Base-by-base conservation (phyloP, 2,797 vertebrate species). In the Aplochiton taeniatus region DNA sequence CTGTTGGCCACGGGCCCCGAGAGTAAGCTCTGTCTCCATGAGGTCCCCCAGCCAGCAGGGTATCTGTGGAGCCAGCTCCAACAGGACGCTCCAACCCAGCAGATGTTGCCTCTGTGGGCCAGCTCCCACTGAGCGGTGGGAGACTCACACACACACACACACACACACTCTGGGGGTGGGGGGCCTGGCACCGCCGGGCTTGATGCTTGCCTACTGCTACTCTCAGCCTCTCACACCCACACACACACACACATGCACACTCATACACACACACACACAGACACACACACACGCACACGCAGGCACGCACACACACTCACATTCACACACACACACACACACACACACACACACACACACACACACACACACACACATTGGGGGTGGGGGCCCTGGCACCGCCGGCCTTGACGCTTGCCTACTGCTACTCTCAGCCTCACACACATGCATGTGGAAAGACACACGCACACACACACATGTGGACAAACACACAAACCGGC, bases 31-130 rank as follows among this genome's bases (percentile, higher is more conserved):
- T 79, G 73, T 85, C 72, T 85, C 74, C 65, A 75, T 73, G 42
- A 80, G 75, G 84, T 78, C 70, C 58, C 75, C 72, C 84, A 85
- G 77, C 85, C 83, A 80, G 80, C 83, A 71, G 85, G 10, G 9
- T 70, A 82, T 84, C 81, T 71, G 70, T 81, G 82, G 83, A 85
- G 78, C 69, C 72, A 11, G 17, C 79, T 85, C 83, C 82, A 70
- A 56, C 31, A 87, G 80, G 86, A 85, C 63, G 58, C 55, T 86
- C 89, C 87, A 91, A 91, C 76, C 79, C 81, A 87, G 84, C 85
- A 89, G 85, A 88, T 91, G 90, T 90, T 88, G 83, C 80, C 88
- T 86, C 88, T 85, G 87, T 87, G 86, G 88, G 90, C 88, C 88
- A 90, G 85, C 78, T 81, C 80, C 82, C 83, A 80, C 74, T 85